These are phyloP conservation scores for Rhabdomys pumilio DNA, from an alignment of 2,797 vertebrate genomes.

Conservation along the genomic window DNA sequence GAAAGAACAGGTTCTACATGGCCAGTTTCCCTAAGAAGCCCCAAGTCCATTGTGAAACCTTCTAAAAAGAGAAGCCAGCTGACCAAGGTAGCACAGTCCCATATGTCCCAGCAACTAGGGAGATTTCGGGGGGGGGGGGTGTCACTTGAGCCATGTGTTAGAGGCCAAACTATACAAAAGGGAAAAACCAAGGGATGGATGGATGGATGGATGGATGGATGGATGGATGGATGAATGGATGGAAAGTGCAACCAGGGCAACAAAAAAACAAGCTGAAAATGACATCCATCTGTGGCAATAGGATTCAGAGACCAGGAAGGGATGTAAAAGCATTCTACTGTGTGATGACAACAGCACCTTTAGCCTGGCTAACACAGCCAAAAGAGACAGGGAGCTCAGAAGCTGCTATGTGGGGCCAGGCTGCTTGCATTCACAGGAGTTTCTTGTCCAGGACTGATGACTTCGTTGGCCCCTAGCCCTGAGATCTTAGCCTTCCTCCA, in stretches of 20 bases:
- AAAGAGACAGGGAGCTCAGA: not conserved
- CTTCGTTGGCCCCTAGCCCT: not conserved
- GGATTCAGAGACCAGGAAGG: constrained; percentile 20
- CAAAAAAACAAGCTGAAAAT: constrained; percentile 5
- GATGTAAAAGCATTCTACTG: not conserved
- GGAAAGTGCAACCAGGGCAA: not conserved
- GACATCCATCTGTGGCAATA: not conserved
- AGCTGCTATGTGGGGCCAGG: not conserved
- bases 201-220: not conserved
- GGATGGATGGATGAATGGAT: not conserved
- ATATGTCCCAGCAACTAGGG: not conserved
- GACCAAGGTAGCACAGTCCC: not conserved
- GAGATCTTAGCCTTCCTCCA: constrained; percentile 22
- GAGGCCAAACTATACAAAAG: not conserved
- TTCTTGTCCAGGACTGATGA: not conserved
- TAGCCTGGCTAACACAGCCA: not conserved
- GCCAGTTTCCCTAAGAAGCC: constrained; percentile 30
- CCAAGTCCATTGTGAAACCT: not conserved
- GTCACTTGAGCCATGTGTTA: not conserved
- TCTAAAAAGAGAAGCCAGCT: constrained; percentile 40
- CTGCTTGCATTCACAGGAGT: constrained; percentile 1
- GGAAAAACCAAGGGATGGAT: not conserved
- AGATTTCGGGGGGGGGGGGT: not conserved
- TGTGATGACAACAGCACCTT: not conserved
- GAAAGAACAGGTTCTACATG: constrained; percentile 13